These are phyloP conservation scores for Ciconia nigra DNA, from an alignment of 2,797 vertebrate genomes.

Conservation along the genomic window DNA sequence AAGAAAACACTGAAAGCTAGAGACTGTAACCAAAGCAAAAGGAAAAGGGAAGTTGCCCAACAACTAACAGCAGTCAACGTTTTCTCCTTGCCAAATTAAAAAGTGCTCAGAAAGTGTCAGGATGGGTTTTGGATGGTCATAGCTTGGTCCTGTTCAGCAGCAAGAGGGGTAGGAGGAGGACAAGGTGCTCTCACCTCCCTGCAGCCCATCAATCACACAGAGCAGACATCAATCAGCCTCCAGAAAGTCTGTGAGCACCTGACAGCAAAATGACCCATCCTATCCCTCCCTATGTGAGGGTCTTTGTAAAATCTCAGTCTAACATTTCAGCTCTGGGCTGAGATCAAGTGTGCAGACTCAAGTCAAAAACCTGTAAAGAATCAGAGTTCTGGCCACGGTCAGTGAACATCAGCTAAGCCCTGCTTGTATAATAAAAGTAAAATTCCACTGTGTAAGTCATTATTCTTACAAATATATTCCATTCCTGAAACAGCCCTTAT, in stretches of 20 bases:
- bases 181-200: neutral
- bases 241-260: neutral
- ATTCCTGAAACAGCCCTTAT: neutral
- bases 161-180: neutral
- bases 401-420: neutral
- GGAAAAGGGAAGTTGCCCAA: neutral
- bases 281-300: neutral
- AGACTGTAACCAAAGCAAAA: conserved; percentile 43
- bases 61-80: neutral
- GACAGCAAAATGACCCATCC: neutral
- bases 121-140: neutral
- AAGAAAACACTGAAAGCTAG: neutral
- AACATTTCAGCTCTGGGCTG: neutral
- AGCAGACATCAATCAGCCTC: neutral
- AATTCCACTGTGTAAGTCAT: neutral
- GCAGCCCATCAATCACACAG: neutral
- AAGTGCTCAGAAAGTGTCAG: neutral
- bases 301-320: neutral
- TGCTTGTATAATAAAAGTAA: neutral
- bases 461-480: neutral
- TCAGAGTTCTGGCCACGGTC: neutral
- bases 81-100: neutral
- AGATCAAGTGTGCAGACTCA: neutral
- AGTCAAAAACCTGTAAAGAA: neutral
- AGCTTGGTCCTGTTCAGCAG: neutral